phyloP scores from a whole-genome alignment of 1,140 invertebrate species.

The Ips nitidus region DNA sequence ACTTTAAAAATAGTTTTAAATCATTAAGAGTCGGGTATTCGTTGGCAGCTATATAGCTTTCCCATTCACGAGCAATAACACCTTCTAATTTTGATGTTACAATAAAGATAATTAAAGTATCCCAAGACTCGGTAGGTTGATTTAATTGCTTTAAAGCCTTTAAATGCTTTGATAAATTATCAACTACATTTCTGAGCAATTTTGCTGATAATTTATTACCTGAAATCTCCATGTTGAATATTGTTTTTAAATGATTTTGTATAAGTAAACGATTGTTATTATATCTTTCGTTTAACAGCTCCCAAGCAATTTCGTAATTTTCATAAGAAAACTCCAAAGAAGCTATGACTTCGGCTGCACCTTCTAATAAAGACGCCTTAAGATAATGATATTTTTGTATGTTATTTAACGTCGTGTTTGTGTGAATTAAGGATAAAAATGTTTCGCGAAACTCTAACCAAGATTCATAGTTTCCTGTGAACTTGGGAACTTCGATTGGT shows the following conservation, averaged over 20 bases:
- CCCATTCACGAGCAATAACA: not conserved
- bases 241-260: slow-evolving; percentile 22
- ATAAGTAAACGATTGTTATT: slow-evolving; percentile 41
- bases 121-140: not conserved
- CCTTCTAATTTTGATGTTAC: slow-evolving; percentile 2
- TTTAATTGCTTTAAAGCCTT: not conserved
- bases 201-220: not conserved
- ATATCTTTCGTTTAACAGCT: slow-evolving; percentile 43
- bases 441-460: slow-evolving; percentile 16
- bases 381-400: slow-evolving; percentile 33
- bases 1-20: not conserved
- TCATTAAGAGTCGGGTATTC: not conserved
- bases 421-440: slow-evolving; percentile 9
- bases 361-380: slow-evolving; percentile 40
- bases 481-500: slow-evolving; percentile 22
- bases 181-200: not conserved
- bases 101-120: not conserved
- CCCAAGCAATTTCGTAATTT: slow-evolving; percentile 47
- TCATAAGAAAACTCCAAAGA: slow-evolving; percentile 37
- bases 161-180: slow-evolving; percentile 10
- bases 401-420: not conserved
- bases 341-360: slow-evolving; percentile 41
- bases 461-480: not conserved
- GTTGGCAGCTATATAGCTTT: slow-evolving; percentile 5
- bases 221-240: slow-evolving; percentile 13